Base-by-base conservation (phyloP, 2,113 vertebrate species). In the Serinus canaria region DNA sequence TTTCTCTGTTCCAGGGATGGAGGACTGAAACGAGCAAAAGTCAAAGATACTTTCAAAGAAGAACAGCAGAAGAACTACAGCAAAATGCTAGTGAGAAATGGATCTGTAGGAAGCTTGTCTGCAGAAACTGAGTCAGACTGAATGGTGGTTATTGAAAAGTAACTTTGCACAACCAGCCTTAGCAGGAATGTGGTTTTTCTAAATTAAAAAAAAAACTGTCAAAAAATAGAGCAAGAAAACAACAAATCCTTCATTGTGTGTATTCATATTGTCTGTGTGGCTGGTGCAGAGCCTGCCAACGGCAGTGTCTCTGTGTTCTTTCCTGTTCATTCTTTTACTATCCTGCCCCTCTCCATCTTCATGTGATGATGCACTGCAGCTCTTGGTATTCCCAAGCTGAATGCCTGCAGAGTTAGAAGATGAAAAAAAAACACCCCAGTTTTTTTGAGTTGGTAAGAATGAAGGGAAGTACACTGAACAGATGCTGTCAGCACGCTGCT, bases 31-130 rank as follows among this genome's bases (percentile, higher is more conserved):
- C 97, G 99, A 95, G 98, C 86, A 0, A 99, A 99, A 92, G 99
- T 99, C 87, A 99, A 99, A 95, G 98, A 99, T 2, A 97, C 97
- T 3, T 98, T 98, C 27, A 99, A 97, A 96, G 98, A 99, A 84
- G 98, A 99, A 41, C 99, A 99, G 67, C 99, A 99, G 98, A 99
- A 99, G 94, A 98, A 98, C 94, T 99, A 99, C 97, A 99, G 99
- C 98, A 99, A 97, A 95, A 98, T 99, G 98, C 98, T 99, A 5
- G 96, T 98, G 31, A 98, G 98, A 95, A 96, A 98, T 5, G 98
- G 98, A 41, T 81, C 95, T 30, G 3, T 87, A 30, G 81, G 69
- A 83, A 83, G 35, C 53, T 78, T 70, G 37, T 85, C 83, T 50
- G 94, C 90, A 95, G 97, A 95, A 98, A 33, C 68, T 9, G 92